Evolutionary conservation across 1,140 invertebrate species (phyloP).

Genomic region (Bombus difficillimus): DNA sequence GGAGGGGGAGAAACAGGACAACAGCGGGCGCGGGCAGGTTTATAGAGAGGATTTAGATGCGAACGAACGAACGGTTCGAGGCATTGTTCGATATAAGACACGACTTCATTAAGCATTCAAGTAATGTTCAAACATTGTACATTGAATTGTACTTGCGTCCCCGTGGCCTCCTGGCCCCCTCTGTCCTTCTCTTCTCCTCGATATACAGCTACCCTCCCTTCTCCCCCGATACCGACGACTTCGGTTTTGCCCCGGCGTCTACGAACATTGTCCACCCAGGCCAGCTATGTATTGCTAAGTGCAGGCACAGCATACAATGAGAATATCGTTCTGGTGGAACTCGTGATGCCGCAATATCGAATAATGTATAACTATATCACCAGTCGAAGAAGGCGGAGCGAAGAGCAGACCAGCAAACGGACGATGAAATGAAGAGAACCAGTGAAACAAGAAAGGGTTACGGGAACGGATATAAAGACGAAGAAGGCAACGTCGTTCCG

Average conservation of each 20-base stretch:
- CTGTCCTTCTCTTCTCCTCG: background rate
- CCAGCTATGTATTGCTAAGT: constrained; percentile 47
- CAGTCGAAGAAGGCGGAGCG: constrained; percentile 15
- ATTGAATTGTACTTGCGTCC: constrained; percentile 71
- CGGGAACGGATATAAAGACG: constrained; percentile 52
- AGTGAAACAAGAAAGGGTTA: background rate
- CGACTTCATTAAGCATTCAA: constrained; percentile 81
- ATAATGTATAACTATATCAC: constrained; percentile 78
- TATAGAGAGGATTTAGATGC: constrained; percentile 70
- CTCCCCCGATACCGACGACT: background rate
- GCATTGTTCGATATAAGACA: constrained; percentile 81
- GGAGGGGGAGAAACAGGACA: constrained; percentile 45
- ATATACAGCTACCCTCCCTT: background rate
- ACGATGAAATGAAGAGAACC: constrained; percentile 10
- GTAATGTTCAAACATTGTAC: constrained; percentile 79
- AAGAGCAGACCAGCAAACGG: background rate
- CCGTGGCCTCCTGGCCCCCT: constrained; percentile 24
- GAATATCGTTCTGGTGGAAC: constrained; percentile 74
- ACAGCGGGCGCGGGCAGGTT: constrained; percentile 53
- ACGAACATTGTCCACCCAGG: constrained; percentile 48
- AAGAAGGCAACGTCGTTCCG: constrained; percentile 48
- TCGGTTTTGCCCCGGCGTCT: constrained; percentile 53
- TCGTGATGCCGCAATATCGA: constrained; percentile 78
- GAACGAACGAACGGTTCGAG: constrained; percentile 71
- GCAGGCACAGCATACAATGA: constrained; percentile 72